phyloP scores from a whole-genome alignment of 1,140 invertebrate genomes.

The Eupeodes corollae region DNA sequence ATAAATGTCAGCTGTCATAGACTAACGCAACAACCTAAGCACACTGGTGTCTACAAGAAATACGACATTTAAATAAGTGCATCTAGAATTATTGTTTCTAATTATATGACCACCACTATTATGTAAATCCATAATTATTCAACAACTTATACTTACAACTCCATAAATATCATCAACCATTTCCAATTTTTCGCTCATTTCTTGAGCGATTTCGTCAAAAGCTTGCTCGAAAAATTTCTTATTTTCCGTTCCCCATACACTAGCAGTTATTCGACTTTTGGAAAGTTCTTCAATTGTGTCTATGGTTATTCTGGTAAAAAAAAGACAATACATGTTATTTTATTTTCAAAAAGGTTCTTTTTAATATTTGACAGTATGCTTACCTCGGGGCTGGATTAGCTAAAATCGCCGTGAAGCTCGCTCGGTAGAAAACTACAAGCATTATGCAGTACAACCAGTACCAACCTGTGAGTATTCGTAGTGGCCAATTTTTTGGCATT shows the following conservation, averaged over 20 bases:
- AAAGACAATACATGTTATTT: background rate
- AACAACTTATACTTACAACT: conserved; percentile 38
- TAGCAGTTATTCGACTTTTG: conserved; percentile 48
- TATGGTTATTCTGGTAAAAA: conserved; percentile 52
- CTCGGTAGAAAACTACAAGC: conserved; percentile 62
- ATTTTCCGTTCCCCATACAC: conserved; percentile 57
- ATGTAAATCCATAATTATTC: too few relatives aligned
- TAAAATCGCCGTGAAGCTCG: conserved; percentile 70
- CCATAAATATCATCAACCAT: conserved; percentile 44
- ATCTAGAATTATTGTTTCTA: too few relatives aligned
- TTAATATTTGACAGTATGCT: conserved; percentile 9
- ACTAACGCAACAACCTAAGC: too few relatives aligned
- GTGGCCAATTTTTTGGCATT: conserved; percentile 61
- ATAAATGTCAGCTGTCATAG: too few relatives aligned
- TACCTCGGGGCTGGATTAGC: conserved; percentile 61
- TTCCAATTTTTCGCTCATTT: conserved; percentile 56
- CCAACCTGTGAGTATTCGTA: conserved; percentile 67
- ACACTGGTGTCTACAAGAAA: too few relatives aligned
- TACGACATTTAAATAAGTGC: too few relatives aligned
- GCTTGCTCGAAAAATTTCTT: conserved; percentile 58
- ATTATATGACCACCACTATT: too few relatives aligned
- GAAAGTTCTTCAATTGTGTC: conserved; percentile 58
- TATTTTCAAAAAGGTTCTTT: background rate
- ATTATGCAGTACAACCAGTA: conserved; percentile 76
- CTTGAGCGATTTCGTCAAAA: conserved; percentile 48